Conservation (phyloP, 2,888 invertebrate species). For the Eumacrocentrus americanus region DNA sequence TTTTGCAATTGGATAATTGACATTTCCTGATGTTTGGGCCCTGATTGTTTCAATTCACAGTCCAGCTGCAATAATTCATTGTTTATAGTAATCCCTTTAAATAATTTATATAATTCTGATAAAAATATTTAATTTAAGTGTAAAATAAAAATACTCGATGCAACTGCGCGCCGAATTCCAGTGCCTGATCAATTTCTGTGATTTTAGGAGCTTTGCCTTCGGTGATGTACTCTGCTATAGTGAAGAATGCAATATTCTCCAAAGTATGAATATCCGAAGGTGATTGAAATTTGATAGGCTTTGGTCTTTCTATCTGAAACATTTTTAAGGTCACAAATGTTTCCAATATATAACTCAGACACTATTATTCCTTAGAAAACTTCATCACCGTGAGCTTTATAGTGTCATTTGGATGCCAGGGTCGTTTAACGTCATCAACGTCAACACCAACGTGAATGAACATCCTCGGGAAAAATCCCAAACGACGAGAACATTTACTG, state of each 20-base stretch:
- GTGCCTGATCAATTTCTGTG: slow-evolving; percentile 28
- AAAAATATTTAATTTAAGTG: slow-evolving; percentile 27
- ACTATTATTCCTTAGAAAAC: not conserved
- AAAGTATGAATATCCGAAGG: not conserved
- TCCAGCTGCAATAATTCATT: slow-evolving; percentile 1
- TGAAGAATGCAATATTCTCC: slow-evolving; percentile 26
- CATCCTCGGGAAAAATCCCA: slow-evolving; percentile 40
- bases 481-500: slow-evolving; percentile 35
- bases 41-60: slow-evolving; percentile 4
- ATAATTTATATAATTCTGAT: not conserved
- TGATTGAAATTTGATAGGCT: slow-evolving; percentile 23
- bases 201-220: slow-evolving; percentile 25
- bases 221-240: slow-evolving; percentile 29
- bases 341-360: not conserved
- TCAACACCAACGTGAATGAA: slow-evolving; percentile 39
- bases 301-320: slow-evolving; percentile 29
- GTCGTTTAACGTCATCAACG: slow-evolving; percentile 35
- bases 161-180: too few species aligned
- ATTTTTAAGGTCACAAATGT: slow-evolving; percentile 7
- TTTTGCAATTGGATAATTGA: slow-evolving; percentile 34
- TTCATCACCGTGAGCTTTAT: slow-evolving; percentile 33
- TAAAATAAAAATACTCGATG: too few species aligned
- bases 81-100: not conserved
- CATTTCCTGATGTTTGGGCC: too few species aligned
- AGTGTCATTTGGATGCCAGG: slow-evolving; percentile 36